Conservation (phyloP, 2,888 invertebrate species). For the Hemaris fuciformis region DNA sequence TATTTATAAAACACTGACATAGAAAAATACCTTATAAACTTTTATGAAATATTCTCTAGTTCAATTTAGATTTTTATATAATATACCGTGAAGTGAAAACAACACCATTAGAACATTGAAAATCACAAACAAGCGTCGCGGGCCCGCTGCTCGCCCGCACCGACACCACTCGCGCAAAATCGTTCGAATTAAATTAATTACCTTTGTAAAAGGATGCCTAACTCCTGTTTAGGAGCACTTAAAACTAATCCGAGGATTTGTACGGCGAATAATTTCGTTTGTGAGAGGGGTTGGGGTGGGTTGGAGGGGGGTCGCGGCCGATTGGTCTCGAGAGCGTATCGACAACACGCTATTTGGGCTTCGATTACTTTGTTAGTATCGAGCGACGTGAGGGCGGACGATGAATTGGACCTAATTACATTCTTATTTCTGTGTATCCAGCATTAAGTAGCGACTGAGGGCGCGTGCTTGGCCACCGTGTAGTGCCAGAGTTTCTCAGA, state of each 20-base stretch:
- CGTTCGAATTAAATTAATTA: conserved; percentile 48
- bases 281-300: not conserved
- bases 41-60: not conserved
- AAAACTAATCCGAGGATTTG: conserved; percentile 43
- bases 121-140: not conserved
- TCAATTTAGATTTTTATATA: too few species aligned
- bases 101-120: not conserved
- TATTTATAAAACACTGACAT: too few species aligned
- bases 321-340: not conserved
- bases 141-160: conserved; percentile 18
- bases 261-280: conserved; percentile 18
- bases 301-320: not conserved
- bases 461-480: too few species aligned
- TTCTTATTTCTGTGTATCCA: not conserved
- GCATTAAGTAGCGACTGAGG: not conserved
- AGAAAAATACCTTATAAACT: too few species aligned
- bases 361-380: not conserved
- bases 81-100: too few species aligned
- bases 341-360: not conserved
- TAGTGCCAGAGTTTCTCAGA: too few species aligned
- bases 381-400: not conserved
- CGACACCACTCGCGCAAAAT: conserved; percentile 24
- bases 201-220: conserved; percentile 37
- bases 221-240: conserved; percentile 46
- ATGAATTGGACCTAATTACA: not conserved